Base-by-base conservation (phyloP, 2,888 invertebrate species). In the Strigamia maritima region DNA sequence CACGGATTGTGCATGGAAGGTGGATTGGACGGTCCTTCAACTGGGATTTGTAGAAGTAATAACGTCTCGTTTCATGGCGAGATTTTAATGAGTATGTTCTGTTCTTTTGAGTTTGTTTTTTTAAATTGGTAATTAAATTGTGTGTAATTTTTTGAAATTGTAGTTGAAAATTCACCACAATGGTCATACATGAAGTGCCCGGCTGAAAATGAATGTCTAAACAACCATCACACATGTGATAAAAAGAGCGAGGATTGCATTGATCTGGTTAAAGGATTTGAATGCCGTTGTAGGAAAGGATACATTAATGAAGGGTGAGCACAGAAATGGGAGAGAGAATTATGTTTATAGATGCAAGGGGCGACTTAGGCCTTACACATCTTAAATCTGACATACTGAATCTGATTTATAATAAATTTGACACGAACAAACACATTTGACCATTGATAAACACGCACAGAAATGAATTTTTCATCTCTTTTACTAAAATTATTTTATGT, bases 131-230 rank as follows among this genome's bases (percentile, higher is more conserved):
- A n/a, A n/a, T n/a, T n/a, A n/a, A n/a, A n/a, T n/a, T n/a, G n/a
- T n/a, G n/a, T n/a, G n/a, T 49, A 14, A 16, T 49, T 49, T 44
- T 14, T 44, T 44, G 16, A 14, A 77, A 40, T 22, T 8, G 22
- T 22, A 77, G 10, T 31, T 76, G 65, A 75, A 2, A 1, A 31
- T n/a, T 76, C 81, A 10, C 81, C 82, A 7, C 80, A 91, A 0
- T 97, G 97, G 97, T 91, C 95, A 84, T 97, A 95, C 84, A 91
- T 94, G 0, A 89, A 91, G 74, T 97, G 97, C 84, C 97, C 97
- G 0, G 91, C 93, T 0, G 98, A 98, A 87, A 93, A 98, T 85
- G 97, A 98, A 86, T 98, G 97, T 85, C 88, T 88, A 70, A 97
- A 97, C 85, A 91, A 91, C 3, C 97, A 97, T 86, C 96, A 97